Evolutionary conservation across 1,140 invertebrate genomes (phyloP).

Genomic region (Drosophila parvula): DNA sequence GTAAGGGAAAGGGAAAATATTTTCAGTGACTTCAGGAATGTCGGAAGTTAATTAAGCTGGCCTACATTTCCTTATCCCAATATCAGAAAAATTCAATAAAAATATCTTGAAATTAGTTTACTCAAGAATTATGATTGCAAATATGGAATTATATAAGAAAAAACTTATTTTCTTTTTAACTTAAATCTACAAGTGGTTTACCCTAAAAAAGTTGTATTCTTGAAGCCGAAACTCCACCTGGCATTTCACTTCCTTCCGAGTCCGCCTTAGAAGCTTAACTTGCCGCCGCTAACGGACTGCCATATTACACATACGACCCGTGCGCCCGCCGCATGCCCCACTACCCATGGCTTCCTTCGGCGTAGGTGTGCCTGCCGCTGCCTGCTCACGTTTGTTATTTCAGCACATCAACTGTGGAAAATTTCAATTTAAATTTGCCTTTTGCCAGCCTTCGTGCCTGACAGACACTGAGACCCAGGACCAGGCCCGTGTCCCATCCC

Average conservation of each 20-base stretch:
- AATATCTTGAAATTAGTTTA: not conserved
- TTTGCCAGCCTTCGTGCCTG: conserved; percentile 52
- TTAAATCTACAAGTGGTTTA: conserved; percentile 8
- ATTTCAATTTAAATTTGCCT: conserved; percentile 82
- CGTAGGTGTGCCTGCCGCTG: conserved; percentile 42
- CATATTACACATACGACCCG: conserved; percentile 73
- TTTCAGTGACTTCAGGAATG: conserved; percentile 15
- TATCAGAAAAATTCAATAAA: not conserved
- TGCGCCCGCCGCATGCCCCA: conserved; percentile 7
- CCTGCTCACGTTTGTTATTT: conserved; percentile 68
- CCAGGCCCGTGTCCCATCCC: conserved; percentile 1
- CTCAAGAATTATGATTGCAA: not conserved
- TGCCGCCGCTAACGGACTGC: conserved; percentile 17
- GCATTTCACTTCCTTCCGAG: not conserved
- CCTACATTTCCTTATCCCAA: too few species aligned
- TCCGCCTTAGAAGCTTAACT: conserved; percentile 26
- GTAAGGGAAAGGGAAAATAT: not conserved
- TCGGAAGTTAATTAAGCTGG: not conserved
- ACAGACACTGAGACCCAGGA: conserved; percentile 6
- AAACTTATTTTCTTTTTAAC: not conserved
- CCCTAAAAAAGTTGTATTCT: too few species aligned
- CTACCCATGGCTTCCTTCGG: not conserved
- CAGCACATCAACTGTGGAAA: conserved; percentile 75
- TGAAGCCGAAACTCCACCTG: not conserved
- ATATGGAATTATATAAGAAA: not conserved